Percentiles rank a stretch among this genome's conserved stretches.
These are phyloP conservation scores for Albula glossodonta DNA, from an alignment of 2,113 vertebrate genomes.

Conservation along the genomic window DNA sequence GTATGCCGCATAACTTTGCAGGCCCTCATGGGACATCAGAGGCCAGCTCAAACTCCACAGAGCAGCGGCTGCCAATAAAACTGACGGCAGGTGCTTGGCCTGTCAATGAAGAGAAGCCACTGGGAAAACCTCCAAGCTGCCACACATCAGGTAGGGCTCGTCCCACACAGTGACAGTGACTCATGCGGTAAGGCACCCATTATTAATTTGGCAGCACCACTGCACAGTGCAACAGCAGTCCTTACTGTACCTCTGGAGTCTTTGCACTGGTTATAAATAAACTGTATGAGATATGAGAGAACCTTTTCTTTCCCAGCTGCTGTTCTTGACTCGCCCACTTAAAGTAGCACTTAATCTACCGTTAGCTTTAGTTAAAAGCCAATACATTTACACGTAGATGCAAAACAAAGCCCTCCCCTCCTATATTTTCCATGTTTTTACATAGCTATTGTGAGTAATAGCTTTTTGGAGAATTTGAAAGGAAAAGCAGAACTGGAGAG, in stretches of 20 bases:
- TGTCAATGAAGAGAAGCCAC: neutral
- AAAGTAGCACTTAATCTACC: neutral
- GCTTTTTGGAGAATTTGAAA: conserved; percentile 10
- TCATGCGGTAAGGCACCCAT: conserved; percentile 60
- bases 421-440: neutral
- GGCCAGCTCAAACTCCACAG: neutral
- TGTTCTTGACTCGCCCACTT: neutral
- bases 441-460: conserved; percentile 11
- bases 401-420: conserved; percentile 14
- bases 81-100: conserved; percentile 32
- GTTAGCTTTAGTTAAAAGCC: neutral
- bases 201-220: conserved; percentile 45
- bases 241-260: conserved; percentile 17
- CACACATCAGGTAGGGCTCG: neutral
- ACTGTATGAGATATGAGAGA: conserved; percentile 19
- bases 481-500: neutral
- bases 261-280: neutral
- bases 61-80: conserved; percentile 24
- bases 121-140: conserved; percentile 5
- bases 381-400: neutral
- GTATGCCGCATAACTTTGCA: neutral
- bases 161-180: conserved; percentile 33
- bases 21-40: neutral
- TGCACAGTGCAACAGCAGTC: conserved; percentile 36
- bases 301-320: conserved; percentile 30